Evolutionary conservation across 2,888 invertebrate genomes (phyloP), one percentile per base, ranked within the genome.

Genomic region (Cephus pygmeus): DNA sequence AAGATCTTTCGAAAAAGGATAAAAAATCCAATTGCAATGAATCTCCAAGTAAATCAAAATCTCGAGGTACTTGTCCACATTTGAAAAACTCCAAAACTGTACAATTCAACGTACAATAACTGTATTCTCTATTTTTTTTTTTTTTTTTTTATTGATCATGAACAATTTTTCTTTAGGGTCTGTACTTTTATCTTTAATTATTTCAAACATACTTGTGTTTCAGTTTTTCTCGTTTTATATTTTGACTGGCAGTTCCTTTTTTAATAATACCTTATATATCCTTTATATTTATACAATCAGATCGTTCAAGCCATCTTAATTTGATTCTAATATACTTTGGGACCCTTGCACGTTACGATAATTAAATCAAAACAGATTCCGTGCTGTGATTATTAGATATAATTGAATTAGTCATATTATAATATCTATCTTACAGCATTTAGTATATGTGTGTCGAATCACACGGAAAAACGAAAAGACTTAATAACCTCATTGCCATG

Each of bases 201-300:
- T 73, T 34, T 69, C 36, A 73, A 77, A 77, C 75, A 40, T 77
- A 75, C 73, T 79, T 76, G 78, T 80, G 0, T 15, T 56, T 56
- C 56, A 23, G 56, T 56, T 56, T 9, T 23, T 56, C 23, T 23
- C 56, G 23, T 56, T 56, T 56, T 56, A 56, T 23, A 56, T 56
- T 56, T 23, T 23, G 56, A 56, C 56, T 56, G 23, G 23, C 23
- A 23, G 9, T 56, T 56, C 0, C 23, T 9, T 56, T 56, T 56
- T 56, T 56, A 9, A 56, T 23, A 23, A 15, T 56, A 23, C 9
- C 56, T 2, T 23, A 23, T n/a, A 56, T 23, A 23, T 56, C 23
- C 23, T 56, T 56, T 56, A 56, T 56, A 6, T 56, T 56, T 23
- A 56, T 56, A 23, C 9, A 2, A 9, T 56, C 56, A 56, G 23